Evolutionary conservation across 2,888 invertebrate species (phyloP).

Genomic region (Dioctria rufipes): DNA sequence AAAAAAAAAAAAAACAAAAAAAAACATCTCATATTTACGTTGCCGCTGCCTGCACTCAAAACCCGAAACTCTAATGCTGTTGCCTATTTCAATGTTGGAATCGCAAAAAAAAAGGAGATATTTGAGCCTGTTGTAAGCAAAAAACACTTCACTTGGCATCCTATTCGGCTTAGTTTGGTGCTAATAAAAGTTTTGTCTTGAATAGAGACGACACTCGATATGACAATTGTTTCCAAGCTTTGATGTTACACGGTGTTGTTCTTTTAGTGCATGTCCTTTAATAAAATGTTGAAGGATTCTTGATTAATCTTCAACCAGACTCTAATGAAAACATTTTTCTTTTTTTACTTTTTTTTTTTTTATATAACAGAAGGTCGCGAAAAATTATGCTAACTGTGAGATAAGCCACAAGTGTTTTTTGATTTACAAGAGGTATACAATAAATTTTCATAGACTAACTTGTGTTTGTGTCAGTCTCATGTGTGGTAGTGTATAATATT

Average conservation of each 20-base stretch:
- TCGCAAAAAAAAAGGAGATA: conserved; percentile 13
- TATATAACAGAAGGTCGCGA: neutral
- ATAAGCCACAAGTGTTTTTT: conserved; percentile 12
- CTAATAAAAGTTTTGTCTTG: conserved; percentile 1
- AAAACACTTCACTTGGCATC: conserved; percentile 14
- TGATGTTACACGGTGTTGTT: conserved; percentile 14
- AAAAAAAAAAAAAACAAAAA: conserved; percentile 12
- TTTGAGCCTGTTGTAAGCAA: conserved; percentile 35
- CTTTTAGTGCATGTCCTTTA: too few species aligned
- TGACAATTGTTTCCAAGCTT: conserved; percentile 18
- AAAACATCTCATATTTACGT: conserved; percentile 15
- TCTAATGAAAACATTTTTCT: neutral
- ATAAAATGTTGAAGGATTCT: too few species aligned
- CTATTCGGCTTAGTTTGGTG: neutral
- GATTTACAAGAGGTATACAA: conserved; percentile 22
- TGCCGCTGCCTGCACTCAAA: conserved; percentile 15
- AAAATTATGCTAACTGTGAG: neutral
- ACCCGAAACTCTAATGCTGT: neutral
- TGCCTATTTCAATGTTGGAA: conserved; percentile 22
- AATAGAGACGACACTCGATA: conserved; percentile 29
- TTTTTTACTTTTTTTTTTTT: conserved; percentile 36
- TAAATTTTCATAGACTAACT: conserved; percentile 26
- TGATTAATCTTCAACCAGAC: too few species aligned
- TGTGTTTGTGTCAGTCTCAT: conserved; percentile 30
- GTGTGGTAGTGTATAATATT: conserved; percentile 48